phyloP scores from a whole-genome alignment of 1,140 invertebrate genomes.

The Drosophila sturtevanti region DNA sequence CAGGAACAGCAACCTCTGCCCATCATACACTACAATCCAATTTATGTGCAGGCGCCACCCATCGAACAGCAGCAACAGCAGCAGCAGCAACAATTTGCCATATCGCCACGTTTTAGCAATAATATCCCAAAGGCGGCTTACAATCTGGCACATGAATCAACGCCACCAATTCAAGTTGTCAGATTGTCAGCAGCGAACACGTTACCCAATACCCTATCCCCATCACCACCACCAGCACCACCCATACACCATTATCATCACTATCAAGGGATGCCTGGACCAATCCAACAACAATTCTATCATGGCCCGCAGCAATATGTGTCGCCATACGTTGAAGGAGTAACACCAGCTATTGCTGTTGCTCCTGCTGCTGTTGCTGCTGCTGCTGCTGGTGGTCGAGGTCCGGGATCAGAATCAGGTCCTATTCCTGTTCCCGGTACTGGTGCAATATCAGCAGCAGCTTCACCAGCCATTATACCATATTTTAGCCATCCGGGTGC shows the following conservation, averaged over 20 bases:
- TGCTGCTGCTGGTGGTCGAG: neutral
- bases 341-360: constrained; percentile 6
- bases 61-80: constrained; percentile 49
- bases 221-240: constrained; percentile 38
- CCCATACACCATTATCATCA: constrained; percentile 63
- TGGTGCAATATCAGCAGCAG: constrained; percentile 26
- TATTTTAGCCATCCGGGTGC: constrained; percentile 76
- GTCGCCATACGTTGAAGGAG: constrained; percentile 36
- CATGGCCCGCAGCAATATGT: constrained; percentile 31
- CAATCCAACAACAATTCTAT: constrained; percentile 43
- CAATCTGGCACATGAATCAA: constrained; percentile 58
- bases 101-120: constrained; percentile 73
- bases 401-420: too few species aligned
- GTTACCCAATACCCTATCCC: constrained; percentile 26
- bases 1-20: constrained; percentile 40
- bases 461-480: constrained; percentile 62
- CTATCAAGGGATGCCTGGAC: constrained; percentile 33
- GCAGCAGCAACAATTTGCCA: constrained; percentile 67
- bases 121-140: constrained; percentile 67
- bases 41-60: constrained; percentile 61
- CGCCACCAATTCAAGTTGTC: constrained; percentile 64
- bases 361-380: constrained; percentile 17
- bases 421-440: constrained; percentile 1
- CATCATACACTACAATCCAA: constrained; percentile 72
- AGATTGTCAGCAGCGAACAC: constrained; percentile 60